These are phyloP conservation scores for Sphenopsis melanotis DNA, from an alignment of 2,797 vertebrate species.

Conservation along the genomic window DNA sequence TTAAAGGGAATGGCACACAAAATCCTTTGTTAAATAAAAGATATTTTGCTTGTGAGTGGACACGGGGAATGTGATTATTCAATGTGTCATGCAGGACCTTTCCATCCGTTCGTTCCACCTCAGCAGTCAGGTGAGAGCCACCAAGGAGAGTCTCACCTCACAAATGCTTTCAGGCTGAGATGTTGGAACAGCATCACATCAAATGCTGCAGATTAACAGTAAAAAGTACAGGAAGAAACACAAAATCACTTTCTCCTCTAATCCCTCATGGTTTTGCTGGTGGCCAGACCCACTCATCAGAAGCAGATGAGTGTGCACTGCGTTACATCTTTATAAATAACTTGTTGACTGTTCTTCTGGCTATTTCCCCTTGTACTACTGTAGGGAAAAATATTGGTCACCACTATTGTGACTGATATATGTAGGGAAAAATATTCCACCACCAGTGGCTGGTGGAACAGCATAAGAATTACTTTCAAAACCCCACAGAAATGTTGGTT, in stretches of 20 bases:
- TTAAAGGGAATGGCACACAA: neutral
- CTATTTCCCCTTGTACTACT: neutral
- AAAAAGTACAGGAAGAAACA: neutral
- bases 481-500: constrained; percentile 57
- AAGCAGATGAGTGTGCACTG: neutral
- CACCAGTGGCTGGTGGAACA: neutral
- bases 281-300: neutral
- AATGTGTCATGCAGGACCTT: rapidly evolving
- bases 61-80: neutral
- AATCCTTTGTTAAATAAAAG: neutral
- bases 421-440: neutral
- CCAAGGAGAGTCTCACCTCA: neutral
- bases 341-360: neutral
- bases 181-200: neutral
- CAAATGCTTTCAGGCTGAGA: neutral
- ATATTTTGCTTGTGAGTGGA: neutral
- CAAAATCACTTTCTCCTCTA: neutral
- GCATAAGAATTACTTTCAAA: neutral
- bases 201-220: neutral
- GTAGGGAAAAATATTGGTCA: neutral
- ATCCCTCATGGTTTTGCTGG: neutral
- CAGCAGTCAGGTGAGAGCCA: neutral
- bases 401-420: neutral
- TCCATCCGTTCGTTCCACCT: neutral
- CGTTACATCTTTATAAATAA: neutral